Base-by-base conservation (phyloP, 2,113 vertebrate species). In the Rana temporaria region DNA sequence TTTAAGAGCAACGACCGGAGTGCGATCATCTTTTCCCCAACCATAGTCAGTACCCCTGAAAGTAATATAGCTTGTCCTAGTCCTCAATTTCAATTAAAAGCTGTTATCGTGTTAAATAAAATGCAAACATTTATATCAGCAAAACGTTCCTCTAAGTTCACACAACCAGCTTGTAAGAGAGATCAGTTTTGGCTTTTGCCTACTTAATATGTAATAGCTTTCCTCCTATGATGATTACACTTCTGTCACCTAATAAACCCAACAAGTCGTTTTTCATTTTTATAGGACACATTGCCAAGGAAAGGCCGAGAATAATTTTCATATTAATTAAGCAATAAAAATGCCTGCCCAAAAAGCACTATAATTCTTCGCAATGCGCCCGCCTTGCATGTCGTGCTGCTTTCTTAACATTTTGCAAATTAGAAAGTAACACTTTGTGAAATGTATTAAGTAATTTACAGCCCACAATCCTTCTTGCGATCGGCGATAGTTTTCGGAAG, bases 281-380 rank as follows among this genome's bases (percentile, higher is more conserved):
- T 82, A 82, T 82, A 70, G 24, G 80, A 82, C 70, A 75, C 70
- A 67, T 57, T 67, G 70, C 80, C n/a, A 32, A 66, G 62, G 63
- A 74, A 73, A 82, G 70, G 72, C 70, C 11, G 70, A 30, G 70
- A 82, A 82, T 82, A 74, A 74, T 75, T 82, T 74, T 82, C 63
- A 65, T 82, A 82, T 82, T 82, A 82, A 82, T 82, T 82, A 82
- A 82, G 80, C 70, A 74, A 82, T 82, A 82, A 82, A 82, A 82
- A 74, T 75, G 70, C 53, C 80, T 74, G 62, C 26, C 62, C 70
- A 82, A 82, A 75, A 75, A 82, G 62, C 32, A 42, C 70, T 34
- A 75, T 82, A 82, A 75, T 82, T 82, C 80, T 75, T 82, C 52
- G 34, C 57, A 65, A 82, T 82, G 30, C 80, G 64, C 22, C 65